Percentiles rank a stretch among this genome's conserved stretches.
Evolutionary conservation across 2,797 vertebrate genomes (phyloP).

Genomic region (Falco naumanni): DNA sequence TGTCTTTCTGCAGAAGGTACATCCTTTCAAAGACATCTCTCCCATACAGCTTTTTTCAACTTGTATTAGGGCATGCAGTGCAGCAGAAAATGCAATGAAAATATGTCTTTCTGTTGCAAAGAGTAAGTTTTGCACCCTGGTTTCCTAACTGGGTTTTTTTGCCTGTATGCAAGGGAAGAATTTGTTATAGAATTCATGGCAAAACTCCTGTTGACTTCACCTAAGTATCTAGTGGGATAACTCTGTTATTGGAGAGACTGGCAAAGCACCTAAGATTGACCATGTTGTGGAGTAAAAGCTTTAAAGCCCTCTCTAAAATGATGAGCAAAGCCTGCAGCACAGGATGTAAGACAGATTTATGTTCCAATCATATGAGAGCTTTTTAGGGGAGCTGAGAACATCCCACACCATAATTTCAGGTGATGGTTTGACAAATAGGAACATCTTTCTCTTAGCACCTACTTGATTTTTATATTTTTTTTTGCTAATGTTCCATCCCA

Average conservation of each 20-base stretch:
- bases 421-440: not conserved
- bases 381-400: not conserved
- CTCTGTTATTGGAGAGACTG: not conserved
- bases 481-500: not conserved
- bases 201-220: not conserved
- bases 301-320: not conserved
- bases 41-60: not conserved
- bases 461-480: not conserved
- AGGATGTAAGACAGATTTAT: fast-evolving
- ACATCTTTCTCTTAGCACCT: not conserved
- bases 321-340: not conserved
- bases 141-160: not conserved
- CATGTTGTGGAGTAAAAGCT: not conserved
- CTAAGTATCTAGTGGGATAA: not conserved
- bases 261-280: not conserved
- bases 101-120: not conserved
- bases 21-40: not conserved
- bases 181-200: not conserved
- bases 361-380: not conserved
- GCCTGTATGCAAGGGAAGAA: not conserved
- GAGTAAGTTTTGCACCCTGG: not conserved
- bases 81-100: not conserved
- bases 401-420: not conserved
- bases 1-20: not conserved
- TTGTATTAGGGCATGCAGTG: not conserved